These are phyloP conservation scores for Tyto alba DNA, from an alignment of 2,113 vertebrate species.

Conservation along the genomic window DNA sequence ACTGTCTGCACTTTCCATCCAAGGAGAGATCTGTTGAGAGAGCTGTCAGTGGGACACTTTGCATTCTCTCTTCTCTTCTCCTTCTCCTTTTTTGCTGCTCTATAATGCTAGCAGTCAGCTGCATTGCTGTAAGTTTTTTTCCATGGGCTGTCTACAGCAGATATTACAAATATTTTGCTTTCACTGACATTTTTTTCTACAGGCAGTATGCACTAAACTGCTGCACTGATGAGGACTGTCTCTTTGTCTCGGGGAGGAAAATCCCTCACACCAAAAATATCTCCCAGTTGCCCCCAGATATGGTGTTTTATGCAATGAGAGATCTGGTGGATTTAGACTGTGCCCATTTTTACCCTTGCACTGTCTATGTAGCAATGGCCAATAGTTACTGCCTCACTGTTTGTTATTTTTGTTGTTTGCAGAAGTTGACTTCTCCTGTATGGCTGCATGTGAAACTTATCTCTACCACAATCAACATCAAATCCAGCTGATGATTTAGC, in stretches of 20 bases:
- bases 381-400: not conserved
- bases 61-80: not conserved
- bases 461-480: not conserved
- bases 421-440: not conserved
- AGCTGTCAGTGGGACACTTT: not conserved
- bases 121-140: not conserved
- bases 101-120: not conserved
- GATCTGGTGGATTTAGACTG: not conserved
- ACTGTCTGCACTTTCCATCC: not conserved
- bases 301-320: not conserved
- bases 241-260: not conserved
- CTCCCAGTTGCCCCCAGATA: accelerated
- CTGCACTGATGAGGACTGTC: not conserved
- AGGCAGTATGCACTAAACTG: no score
- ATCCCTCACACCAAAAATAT: not conserved
- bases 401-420: not conserved
- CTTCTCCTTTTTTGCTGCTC: not conserved
- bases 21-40: not conserved
- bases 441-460: not conserved
- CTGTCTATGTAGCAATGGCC: not conserved
- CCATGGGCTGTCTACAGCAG: not conserved
- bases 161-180: not conserved
- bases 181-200: not conserved
- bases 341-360: not conserved
- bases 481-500: not conserved